phyloP scores from a whole-genome alignment of 2,888 invertebrate genomes.

The Erebia aethiops region DNA sequence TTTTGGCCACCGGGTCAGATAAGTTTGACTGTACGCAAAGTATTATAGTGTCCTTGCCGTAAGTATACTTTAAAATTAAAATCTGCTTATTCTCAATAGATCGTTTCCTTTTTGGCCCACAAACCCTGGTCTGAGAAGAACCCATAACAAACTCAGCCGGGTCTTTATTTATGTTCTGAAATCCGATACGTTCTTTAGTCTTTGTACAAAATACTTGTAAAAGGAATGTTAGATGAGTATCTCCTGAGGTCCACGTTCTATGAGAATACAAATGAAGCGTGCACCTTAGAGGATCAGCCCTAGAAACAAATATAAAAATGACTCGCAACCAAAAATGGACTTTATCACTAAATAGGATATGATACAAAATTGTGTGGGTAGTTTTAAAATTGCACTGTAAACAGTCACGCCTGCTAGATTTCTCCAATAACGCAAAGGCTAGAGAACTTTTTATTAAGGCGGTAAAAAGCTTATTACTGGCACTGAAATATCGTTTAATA shows the following conservation, averaged over 20 bases:
- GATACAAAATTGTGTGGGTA: background rate
- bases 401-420: constrained; percentile 33
- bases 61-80: too few species aligned
- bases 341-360: background rate
- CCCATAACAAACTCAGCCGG: too few species aligned
- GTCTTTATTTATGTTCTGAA: background rate
- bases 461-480: constrained; percentile 29
- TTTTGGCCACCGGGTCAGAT: too few species aligned
- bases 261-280: constrained; percentile 51
- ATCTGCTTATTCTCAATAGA: too few species aligned
- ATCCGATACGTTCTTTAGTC: background rate
- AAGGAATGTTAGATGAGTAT: constrained; percentile 52
- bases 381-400: constrained; percentile 38
- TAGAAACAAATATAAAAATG: constrained; percentile 39
- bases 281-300: constrained; percentile 42
- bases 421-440: constrained; percentile 34
- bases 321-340: background rate
- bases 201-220: constrained; percentile 46
- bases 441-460: constrained; percentile 27
- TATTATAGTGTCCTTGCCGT: too few species aligned
- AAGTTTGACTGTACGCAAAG: too few species aligned
- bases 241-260: constrained; percentile 45
- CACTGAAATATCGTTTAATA: constrained; percentile 26
- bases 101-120: too few species aligned
- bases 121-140: too few species aligned